Percentiles rank a stretch among this genome's conserved stretches.
phyloP scores from a whole-genome alignment of 2,888 invertebrate species.

The Stomorhina lunata region DNA sequence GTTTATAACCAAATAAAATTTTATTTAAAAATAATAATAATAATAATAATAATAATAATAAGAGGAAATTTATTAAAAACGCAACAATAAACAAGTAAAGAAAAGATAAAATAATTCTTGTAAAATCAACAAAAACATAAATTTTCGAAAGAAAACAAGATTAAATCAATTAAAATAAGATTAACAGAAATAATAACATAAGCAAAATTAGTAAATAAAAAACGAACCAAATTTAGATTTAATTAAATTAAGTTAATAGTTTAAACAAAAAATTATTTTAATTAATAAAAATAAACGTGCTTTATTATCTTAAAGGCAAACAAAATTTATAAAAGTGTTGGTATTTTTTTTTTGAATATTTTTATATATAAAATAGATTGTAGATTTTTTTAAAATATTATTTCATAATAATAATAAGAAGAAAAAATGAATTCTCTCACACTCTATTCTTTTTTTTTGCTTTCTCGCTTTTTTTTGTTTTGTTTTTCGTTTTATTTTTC shows the following conservation, averaged over 20 bases:
- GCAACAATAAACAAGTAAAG: too few relatives aligned
- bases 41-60: too few relatives aligned
- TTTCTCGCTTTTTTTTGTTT: conserved; percentile 61
- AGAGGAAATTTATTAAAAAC: too few relatives aligned
- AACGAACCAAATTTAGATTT: not conserved
- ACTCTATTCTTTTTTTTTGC: conserved; percentile 55
- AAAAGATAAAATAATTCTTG: too few relatives aligned
- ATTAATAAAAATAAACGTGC: conserved; percentile 23
- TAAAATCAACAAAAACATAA: too few relatives aligned
- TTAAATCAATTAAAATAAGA: too few relatives aligned
- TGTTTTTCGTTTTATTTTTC: conserved; percentile 39
- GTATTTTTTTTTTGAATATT: not conserved
- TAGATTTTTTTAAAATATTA: not conserved
- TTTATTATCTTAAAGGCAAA: conserved; percentile 19
- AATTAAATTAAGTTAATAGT: not conserved
- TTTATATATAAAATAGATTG: conserved; percentile 23
- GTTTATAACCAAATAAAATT: not conserved
- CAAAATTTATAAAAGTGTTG: conserved; percentile 24
- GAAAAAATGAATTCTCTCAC: conserved; percentile 57
- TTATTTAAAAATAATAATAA: too few relatives aligned
- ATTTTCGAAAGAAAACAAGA: too few relatives aligned
- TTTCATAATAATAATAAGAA: conserved; percentile 30
- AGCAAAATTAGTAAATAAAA: too few relatives aligned
- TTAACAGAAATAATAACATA: too few relatives aligned
- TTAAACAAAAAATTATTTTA: conserved; percentile 7